Base-by-base conservation (phyloP, 2,797 vertebrate genomes). In the Squalus acanthias region DNA sequence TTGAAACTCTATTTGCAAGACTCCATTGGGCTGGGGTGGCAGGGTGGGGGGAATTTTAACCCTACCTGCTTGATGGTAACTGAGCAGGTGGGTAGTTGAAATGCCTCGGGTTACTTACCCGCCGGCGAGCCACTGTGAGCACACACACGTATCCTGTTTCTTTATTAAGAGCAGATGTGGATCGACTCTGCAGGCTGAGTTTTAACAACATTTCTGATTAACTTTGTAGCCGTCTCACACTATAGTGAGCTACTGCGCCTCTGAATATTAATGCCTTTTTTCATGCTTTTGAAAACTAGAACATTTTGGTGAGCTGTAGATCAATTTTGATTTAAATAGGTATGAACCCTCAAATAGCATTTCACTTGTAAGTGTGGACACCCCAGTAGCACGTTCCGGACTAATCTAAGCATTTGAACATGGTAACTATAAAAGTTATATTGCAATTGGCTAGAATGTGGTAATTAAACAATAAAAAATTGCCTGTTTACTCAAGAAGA, bases 81-180 rank as follows among this genome's bases (percentile, higher is more conserved):
- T 57, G 53, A 57, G 53, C 2, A 57, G 53, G 53, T 57, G 53
- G 53, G 53, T 5, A 57, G 53, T 57, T 57, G 76, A 46, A 13
- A 7, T 82, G 76, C 10, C 12, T 57, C 5, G 53, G 53, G 53
- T 57, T 57, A 57, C 53, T 57, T 57, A 57, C 53, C 53, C 53
- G 53, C 53, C 53, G 53, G 2, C 53, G 53, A 57, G 53, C 94
- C 72, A 60, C 94, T 95, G 94, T 95, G 94, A 95, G 94, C 67
- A 76, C 70, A 95, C 50, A 95, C 29, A 95, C 72, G 33, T 70
- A 95, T 95, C 94, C 94, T 95, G 94, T 95, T 95, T 60, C 94
- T 95, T 95, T 95, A 95, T 95, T 95, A 76, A 95, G 70, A 74
- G 70, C 94, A 95, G 94, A 76, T 95, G 94, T 95, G 94, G 50